Base-by-base conservation (phyloP, 53 echinoderm and acorn worm genomes). In the Patiria pectinifera region DNA sequence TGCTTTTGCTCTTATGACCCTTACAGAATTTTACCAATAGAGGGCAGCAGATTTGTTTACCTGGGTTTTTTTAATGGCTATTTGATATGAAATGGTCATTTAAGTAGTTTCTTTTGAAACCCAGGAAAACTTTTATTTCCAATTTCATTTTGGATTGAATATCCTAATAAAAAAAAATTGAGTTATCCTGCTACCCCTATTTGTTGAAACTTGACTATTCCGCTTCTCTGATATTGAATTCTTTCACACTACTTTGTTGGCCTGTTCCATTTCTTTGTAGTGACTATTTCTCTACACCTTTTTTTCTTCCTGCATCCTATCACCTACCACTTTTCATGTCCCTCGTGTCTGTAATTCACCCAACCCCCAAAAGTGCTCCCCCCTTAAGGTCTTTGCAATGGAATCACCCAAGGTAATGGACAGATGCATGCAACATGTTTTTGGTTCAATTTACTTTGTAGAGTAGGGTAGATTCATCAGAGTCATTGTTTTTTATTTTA, bases 381-480 rank as follows among this genome's bases (percentile, higher is more conserved):
- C 87, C 62, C 77, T 77, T 87, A 87, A 87, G 87, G 87, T 78
- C 71, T 87, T 87, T 87, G 61, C 76, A 78, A 25, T 87, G 87
- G 87, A 87, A 87, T 53, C 87, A 77, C 87, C 87, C 87, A 87
- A 87, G 87, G 87, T 87, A 87, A 87, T 87, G 4, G 82, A 53
- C 82, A 59, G 82, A 82, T 87, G 87, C 87, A 87, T 78, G 87
- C 79, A 72, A 86, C 74, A 72, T 48, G 60, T 45, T 16, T 74
- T 86, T 74, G 86, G 86, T 74, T 86, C 71, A 46, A 15, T 86
- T 86, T 74, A 74, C 48, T 86, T 86, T 86, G 49, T 74, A 86
- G 74, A 72, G 45, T 70, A 71, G 72, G 85, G 85, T 85, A 86
- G 86, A 86, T 43, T 72, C 75, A 44, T 24, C 11, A 71, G 24